Evolutionary conservation across 2,113 vertebrate species (phyloP).

Genomic region (Ctenodactylus gundi): DNA sequence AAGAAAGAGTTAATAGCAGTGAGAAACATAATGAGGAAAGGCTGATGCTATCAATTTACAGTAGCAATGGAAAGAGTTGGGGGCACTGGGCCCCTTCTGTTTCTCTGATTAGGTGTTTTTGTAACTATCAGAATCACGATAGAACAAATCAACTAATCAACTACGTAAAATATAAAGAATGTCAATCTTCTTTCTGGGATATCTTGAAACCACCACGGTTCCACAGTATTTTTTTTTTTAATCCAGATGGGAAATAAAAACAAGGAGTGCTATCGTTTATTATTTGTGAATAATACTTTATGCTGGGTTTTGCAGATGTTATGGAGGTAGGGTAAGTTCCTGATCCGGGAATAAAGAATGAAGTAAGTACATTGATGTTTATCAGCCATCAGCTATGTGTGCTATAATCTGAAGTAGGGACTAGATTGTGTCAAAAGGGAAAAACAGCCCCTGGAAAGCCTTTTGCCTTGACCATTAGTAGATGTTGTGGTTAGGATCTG

Average conservation of each 20-base stretch:
- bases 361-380: background rate
- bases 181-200: background rate
- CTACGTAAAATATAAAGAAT: background rate
- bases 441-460: background rate
- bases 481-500: too few relatives aligned
- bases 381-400: fast-evolving
- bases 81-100: background rate
- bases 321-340: background rate
- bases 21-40: background rate
- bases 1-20: background rate
- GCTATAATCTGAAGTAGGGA: too few relatives aligned
- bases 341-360: background rate
- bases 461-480: background rate
- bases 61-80: background rate
- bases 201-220: background rate
- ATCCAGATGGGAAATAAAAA: background rate
- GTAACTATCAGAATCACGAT: background rate
- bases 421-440: background rate
- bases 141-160: background rate
- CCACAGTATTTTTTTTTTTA: too few relatives aligned
- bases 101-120: background rate
- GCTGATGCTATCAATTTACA: background rate
- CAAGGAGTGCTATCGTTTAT: background rate
- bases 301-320: background rate
- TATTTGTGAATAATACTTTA: background rate